Conservation (phyloP, 2,888 invertebrate species). For the Exephanes ischioxanthus region DNA sequence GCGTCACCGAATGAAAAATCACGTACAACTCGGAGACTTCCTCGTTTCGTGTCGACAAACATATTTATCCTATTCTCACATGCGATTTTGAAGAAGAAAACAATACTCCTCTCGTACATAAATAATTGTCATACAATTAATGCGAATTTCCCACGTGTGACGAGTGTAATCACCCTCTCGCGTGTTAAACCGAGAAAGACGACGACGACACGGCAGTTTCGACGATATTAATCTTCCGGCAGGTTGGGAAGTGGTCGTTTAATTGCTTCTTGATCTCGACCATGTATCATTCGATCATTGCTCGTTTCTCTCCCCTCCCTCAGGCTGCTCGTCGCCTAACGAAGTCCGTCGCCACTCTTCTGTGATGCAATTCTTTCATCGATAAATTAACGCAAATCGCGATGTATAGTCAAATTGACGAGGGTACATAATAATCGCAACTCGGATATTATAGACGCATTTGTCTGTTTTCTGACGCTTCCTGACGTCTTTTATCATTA, state of each 20-base stretch:
- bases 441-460: constrained; percentile 20
- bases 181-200: background rate
- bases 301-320: constrained; percentile 1
- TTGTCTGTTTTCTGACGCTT: background rate
- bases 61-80: background rate
- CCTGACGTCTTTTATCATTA: background rate
- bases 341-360: constrained; percentile 17
- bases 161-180: constrained; percentile 21
- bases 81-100: constrained; percentile 3
- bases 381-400: constrained; percentile 40
- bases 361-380: constrained; percentile 52
- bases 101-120: background rate
- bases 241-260: constrained; percentile 60
- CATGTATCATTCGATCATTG: constrained; percentile 30
- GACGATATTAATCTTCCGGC: constrained; percentile 52
- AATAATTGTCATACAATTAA: constrained; percentile 14
- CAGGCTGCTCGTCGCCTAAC: background rate
- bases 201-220: constrained; percentile 18
- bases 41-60: background rate
- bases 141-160: constrained; percentile 4
- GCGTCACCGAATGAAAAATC: background rate
- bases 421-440: constrained; percentile 20
- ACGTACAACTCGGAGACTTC: background rate
- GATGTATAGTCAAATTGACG: constrained; percentile 39
- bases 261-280: constrained; percentile 60